phyloP scores from a whole-genome alignment of 2,888 invertebrate genomes.

The Xestia ashworthii region DNA sequence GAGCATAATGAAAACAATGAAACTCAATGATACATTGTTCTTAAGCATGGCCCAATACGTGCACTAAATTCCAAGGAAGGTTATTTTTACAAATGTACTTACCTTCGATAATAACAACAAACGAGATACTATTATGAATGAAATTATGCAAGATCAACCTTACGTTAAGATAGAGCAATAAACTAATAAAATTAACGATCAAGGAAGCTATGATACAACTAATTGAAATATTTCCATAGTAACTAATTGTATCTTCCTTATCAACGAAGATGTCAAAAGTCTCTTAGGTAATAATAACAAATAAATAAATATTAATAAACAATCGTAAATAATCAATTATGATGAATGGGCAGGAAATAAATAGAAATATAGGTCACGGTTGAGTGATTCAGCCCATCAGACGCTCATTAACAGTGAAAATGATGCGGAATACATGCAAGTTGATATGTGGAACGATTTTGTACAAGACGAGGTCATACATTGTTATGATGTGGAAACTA shows the following conservation, averaged over 20 bases:
- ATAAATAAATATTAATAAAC: constrained; percentile 49
- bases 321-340: constrained; percentile 50
- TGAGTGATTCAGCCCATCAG: constrained; percentile 50
- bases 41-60: constrained; percentile 21
- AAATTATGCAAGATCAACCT: constrained; percentile 45
- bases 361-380: constrained; percentile 60
- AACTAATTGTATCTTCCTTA: constrained; percentile 40
- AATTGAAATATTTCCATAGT: constrained; percentile 31
- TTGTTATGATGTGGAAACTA: constrained; percentile 41
- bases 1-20: constrained; percentile 24
- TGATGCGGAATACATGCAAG: constrained; percentile 27
- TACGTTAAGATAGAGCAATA: constrained; percentile 35
- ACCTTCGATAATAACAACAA: constrained; percentile 11
- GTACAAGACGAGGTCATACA: constrained; percentile 16
- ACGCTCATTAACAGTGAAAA: constrained; percentile 37
- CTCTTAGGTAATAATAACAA: constrained; percentile 28
- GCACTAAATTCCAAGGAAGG: constrained; percentile 28
- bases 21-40: constrained; percentile 32
- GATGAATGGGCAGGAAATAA: constrained; percentile 51
- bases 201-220: constrained; percentile 14
- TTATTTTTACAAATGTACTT: constrained; percentile 23
- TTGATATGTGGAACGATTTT: constrained; percentile 11
- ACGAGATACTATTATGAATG: constrained; percentile 42
- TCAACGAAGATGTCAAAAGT: constrained; percentile 41
- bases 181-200: constrained; percentile 32